A percentile compares a stretch with the other conserved stretches of the same genome.
Conservation (phyloP, 2,797 vertebrate species). For the Apogon hyalosoma region DNA sequence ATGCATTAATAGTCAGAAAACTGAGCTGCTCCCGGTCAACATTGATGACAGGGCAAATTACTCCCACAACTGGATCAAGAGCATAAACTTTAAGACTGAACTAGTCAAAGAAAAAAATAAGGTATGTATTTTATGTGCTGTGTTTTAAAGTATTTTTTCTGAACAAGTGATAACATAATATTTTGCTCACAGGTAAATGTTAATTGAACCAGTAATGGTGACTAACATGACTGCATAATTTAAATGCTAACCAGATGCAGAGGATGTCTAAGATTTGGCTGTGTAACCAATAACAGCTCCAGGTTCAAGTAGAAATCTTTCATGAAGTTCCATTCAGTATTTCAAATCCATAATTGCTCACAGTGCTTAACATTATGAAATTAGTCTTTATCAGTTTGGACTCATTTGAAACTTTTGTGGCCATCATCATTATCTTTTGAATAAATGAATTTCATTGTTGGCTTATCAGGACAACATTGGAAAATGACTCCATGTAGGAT, state of each 20-base stretch:
- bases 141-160: conserved; percentile 2
- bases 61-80: conserved; percentile 81
- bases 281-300: neutral
- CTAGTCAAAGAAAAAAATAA: conserved; percentile 82
- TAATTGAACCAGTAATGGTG: conserved; percentile 5
- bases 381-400: conserved; percentile 16
- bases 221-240: conserved; percentile 14
- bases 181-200: conserved; percentile 5
- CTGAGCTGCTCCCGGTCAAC: conserved; percentile 51
- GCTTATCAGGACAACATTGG: conserved; percentile 3
- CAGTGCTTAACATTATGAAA: too few species aligned
- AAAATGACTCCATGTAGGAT: neutral
- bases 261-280: conserved; percentile 5
- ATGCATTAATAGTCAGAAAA: conserved; percentile 50
- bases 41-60: conserved; percentile 25
- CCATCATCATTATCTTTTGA: conserved; percentile 20
- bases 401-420: conserved; percentile 26
- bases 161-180: neutral
- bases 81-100: conserved; percentile 67
- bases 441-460: conserved; percentile 21
- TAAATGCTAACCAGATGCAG: conserved; percentile 10
- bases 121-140: conserved; percentile 75
- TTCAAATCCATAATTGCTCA: conserved; percentile 46
- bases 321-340: conserved; percentile 36
- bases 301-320: conserved; percentile 19